Evolutionary conservation across 2,797 vertebrate species (phyloP).

Genomic region (Semotilus atromaculatus): DNA sequence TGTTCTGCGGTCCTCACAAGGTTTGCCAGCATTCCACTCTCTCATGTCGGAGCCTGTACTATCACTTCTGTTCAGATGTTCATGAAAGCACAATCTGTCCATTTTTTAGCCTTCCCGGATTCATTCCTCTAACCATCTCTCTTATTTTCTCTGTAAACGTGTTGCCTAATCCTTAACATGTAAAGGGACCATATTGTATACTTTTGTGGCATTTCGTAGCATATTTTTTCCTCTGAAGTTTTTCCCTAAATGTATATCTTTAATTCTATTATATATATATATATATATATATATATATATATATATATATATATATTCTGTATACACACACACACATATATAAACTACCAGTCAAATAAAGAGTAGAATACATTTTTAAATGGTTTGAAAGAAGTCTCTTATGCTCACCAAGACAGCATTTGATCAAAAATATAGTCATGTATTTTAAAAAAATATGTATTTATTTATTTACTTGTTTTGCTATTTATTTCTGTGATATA

Average conservation of each 20-base stretch:
- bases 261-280: not conserved
- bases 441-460: too few species aligned
- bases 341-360: not conserved
- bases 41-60: conserved; percentile 61
- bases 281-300: too few species aligned
- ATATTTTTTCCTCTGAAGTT: too few species aligned
- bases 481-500: too few species aligned
- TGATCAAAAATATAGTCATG: too few species aligned
- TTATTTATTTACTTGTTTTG: too few species aligned
- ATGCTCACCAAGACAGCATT: not conserved
- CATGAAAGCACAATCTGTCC: conserved; percentile 24
- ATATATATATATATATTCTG: too few species aligned
- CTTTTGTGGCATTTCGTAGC: not conserved
- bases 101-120: conserved; percentile 19
- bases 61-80: conserved; percentile 51
- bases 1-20: conserved; percentile 49
- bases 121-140: conserved; percentile 2
- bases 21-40: conserved; percentile 56
- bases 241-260: not conserved
- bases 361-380: not conserved
- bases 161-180: not conserved
- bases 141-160: not conserved
- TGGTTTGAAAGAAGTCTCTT: not conserved
- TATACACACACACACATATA: not conserved
- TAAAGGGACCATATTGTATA: not conserved